Evolutionary conservation across 37 sponge, comb jelly and placozoan species (phyloP), one percentile per base, ranked within the genome.

Genomic region (Corticium candelabrum): DNA sequence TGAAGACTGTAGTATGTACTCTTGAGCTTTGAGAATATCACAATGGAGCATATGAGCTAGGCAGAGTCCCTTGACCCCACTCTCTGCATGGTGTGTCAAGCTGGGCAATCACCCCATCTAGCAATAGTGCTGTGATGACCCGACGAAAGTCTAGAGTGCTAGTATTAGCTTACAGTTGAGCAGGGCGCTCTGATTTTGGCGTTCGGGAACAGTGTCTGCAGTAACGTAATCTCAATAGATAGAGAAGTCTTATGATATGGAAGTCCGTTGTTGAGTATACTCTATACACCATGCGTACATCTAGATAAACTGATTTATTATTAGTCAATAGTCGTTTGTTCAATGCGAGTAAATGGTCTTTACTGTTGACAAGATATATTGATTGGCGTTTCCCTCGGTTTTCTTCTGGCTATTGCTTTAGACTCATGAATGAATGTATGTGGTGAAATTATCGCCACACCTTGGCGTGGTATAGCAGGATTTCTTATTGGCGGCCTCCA

Each of bases 121-220:
- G n/a, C n/a, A n/a, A n/a, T n/a, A n/a, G n/a, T n/a, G n/a, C n/a
- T n/a, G n/a, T n/a, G n/a, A n/a, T n/a, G n/a, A n/a, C n/a, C n/a
- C n/a, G n/a, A n/a, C n/a, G n/a, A n/a, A n/a, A n/a, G n/a, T 70
- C 5, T 32, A 70, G 73, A 34, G 31, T 35, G 36, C 21, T 70
- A 32, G 73, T 35, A 32, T 35, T 4, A 15, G 5, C 31, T 32
- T 70, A 32, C 7, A 70, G 73, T 32, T 70, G 36, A 70, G 31
- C 21, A 32, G 73, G 21, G 73, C 73, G 73, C 31, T 70, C 5
- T 15, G 5, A 32, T 70, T 35, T 32, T 70, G 36, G 73, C 73
- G 5, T 7, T 7, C 73, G 73, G 73, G 35, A 70, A 70, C 73
- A 70, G 73, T 70, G 73, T 70, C 5, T 70, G 73, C 31, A 32